Evolutionary conservation across 2,113 vertebrate species (phyloP), one percentile per base, ranked within the genome.

Genomic region (Serinus canaria): DNA sequence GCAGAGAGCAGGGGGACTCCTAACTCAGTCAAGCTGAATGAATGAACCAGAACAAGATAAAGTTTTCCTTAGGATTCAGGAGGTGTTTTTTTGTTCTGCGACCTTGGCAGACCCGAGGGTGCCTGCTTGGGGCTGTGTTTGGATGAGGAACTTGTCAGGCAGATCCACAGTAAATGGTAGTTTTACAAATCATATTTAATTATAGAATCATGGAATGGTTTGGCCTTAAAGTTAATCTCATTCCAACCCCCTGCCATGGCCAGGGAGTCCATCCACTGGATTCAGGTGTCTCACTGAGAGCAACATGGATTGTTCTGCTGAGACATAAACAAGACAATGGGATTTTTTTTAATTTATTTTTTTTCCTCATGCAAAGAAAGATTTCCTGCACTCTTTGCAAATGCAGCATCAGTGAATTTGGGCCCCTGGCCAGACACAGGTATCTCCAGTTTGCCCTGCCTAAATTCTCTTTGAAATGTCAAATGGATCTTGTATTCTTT

Each of bases 321-420:
- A 70, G 13, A 50, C 1, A 19, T 14, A 64, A 79, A 87, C 17
- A 11, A 67, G 27, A 43, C 6, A 55, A 25, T 4, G 37, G 2
- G 4, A 10, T 6, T 46, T n/a, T 15, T 10, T 31, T 7, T 10
- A 5, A 41, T 25, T 60, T 63, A 2, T 22, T 63, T 21, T 25
- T 21, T 72, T 24, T 4, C 1, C 4, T 25, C 24, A 13, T 1
- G 0, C 6, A 39, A 80, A 49, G 20, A n/a, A 73, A 76, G 4
- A 30, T 58, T 82, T 77, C 13, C n/a, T 50, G 8, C 10, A 11
- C 8, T 53, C 27, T 69, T 76, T 68, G 27, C 11, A 69, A 74
- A 67, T 14, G 43, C 0, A 83, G 0, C 22, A 58, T 11, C 50
- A 19, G 7, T 21, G 15, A 67, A 23, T 62, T 44, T 83, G 4